Conservation (phyloP, 2,113 vertebrate species). For the Platysternon megacephalum region DNA sequence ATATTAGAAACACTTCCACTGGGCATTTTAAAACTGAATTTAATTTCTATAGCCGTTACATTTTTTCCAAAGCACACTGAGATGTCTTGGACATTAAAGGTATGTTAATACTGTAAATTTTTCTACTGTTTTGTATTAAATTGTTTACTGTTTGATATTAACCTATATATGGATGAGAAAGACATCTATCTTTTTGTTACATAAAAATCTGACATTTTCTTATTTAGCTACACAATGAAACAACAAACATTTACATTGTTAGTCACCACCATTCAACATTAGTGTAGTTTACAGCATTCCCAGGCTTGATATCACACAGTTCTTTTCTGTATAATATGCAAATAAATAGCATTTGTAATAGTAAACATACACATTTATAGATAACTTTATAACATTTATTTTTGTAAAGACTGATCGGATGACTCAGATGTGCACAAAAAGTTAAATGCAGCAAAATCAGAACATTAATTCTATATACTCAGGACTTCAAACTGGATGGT, state of each 20-base stretch:
- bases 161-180: not conserved
- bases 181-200: not conserved
- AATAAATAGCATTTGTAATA: constrained; percentile 12
- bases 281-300: constrained; percentile 1
- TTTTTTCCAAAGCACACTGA: not conserved
- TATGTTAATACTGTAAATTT: not conserved
- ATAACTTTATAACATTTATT: not conserved
- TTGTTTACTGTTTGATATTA: not conserved
- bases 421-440: not conserved
- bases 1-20: not conserved
- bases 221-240: not conserved
- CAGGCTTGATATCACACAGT: not conserved
- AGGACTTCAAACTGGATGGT: constrained; percentile 47
- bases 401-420: not conserved
- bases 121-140: not conserved
- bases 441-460: constrained; percentile 28
- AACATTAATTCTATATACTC: constrained; percentile 25
- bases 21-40: not conserved
- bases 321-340: not conserved
- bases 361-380: constrained; percentile 31
- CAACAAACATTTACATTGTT: constrained; percentile 31
- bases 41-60: not conserved
- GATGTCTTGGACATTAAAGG: not conserved
- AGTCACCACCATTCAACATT: not conserved
- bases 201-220: not conserved